These are phyloP conservation scores for Eulithis testata DNA, from an alignment of 2,888 invertebrate species.

Conservation along the genomic window DNA sequence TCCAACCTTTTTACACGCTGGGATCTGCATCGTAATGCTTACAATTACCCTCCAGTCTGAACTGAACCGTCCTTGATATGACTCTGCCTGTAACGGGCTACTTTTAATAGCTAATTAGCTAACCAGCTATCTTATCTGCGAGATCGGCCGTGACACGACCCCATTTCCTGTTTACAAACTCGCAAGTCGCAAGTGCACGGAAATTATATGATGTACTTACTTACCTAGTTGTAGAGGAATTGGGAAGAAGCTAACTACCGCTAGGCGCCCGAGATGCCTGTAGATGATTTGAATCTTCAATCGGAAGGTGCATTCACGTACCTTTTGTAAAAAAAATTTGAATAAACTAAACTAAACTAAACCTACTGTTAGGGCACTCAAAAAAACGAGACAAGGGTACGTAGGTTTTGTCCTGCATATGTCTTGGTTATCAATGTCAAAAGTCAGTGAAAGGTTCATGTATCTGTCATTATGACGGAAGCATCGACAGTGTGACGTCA, in stretches of 20 bases:
- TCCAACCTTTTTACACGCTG: background rate
- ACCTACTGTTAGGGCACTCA: too few relatives aligned
- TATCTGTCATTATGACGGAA: too few relatives aligned
- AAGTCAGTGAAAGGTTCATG: too few relatives aligned
- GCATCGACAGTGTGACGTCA: too few relatives aligned
- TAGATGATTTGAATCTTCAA: conserved; percentile 21
- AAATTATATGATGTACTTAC: conserved; percentile 22
- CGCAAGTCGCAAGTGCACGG: conserved; percentile 30
- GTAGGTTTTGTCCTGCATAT: too few relatives aligned
- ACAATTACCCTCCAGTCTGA: background rate
- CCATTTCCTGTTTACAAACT: conserved; percentile 55
- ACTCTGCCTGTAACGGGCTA: conserved; percentile 40
- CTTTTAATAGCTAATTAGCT: conserved; percentile 68
- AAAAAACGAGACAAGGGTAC: too few relatives aligned
- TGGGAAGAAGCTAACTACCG: conserved; percentile 11
- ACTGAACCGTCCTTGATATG: background rate
- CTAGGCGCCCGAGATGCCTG: background rate
- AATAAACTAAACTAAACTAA: too few relatives aligned
- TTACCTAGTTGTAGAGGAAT: conserved; percentile 4
- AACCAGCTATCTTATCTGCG: conserved; percentile 49
- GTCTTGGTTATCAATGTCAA: too few relatives aligned
- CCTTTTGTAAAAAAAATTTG: too few relatives aligned
- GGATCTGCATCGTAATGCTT: background rate
- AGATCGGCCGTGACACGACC: conserved; percentile 41
- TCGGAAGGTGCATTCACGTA: background rate